Base-by-base conservation (phyloP, 1,140 invertebrate genomes). In the Neodiprion lecontei region DNA sequence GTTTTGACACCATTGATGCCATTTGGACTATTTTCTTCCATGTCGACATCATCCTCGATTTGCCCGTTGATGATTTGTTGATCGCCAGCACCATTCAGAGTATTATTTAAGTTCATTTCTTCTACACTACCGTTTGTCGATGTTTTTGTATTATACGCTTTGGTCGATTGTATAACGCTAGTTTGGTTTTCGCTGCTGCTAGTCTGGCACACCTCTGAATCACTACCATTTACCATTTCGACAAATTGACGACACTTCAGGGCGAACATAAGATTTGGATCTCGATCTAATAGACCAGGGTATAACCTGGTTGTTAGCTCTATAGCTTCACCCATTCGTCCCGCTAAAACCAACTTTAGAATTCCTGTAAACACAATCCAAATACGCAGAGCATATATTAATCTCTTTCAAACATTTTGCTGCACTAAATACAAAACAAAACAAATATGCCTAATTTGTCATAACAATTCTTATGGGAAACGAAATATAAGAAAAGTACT, bases 211-310 rank as follows among this genome's bases (percentile, higher is more conserved):
- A 93, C 90, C 87, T 94, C 93, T 14, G 93, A 92, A 85, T 96
- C 95, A 67, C 93, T 92, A 70, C 95, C 95, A 85, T 95, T 96
- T 71, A 96, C 94, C 95, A 96, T 96, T 89, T 99, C 98, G 40
- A 99, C 95, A 89, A 99, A 99, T 89, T 99, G 97, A 78, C 98
- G 93, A 89, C 97, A 98, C 88, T 98, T 98, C 72, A 99, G 91
- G 87, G 96, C 93, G 88, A 99, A 99, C 82, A 97, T 91, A 78
- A 99, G 90, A 86, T 98, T 96, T 79, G 93, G 92, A 89, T 98
- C 96, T 67, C 92, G 91, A 86, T 98, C 96, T 79, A 99, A 89
- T 61, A 99, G 90, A 12, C 94, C 95, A 9, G 98, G 97, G 90
- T 98, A 99, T 74, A 97, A 89, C 82, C 94, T 91, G 84, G 93